These are phyloP conservation scores for Hydrotaea cyrtoneurina DNA, from an alignment of 2,888 invertebrate species.

Conservation along the genomic window DNA sequence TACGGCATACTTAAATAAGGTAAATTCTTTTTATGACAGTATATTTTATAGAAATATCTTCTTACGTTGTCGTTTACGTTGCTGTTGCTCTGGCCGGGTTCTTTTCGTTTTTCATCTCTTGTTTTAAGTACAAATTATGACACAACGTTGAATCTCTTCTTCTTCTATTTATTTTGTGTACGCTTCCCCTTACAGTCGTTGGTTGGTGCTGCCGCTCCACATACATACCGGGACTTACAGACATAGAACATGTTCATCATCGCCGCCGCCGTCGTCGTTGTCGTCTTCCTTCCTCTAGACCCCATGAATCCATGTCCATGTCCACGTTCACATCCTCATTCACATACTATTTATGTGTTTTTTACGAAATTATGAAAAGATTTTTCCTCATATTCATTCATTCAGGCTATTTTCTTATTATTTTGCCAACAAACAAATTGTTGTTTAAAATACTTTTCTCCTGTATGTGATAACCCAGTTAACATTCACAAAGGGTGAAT, in stretches of 20 bases:
- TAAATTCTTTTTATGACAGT: constrained; percentile 43
- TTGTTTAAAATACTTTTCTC: constrained; percentile 12
- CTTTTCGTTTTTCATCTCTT: constrained; percentile 6
- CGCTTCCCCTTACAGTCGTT: neutral
- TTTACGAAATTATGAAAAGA: constrained; percentile 56
- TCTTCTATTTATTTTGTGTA: constrained; percentile 35
- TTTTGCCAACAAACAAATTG: constrained; percentile 11
- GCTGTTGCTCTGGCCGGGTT: neutral
- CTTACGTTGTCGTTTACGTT: constrained; percentile 13
- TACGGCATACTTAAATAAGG: constrained; percentile 27
- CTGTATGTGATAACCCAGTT: neutral
- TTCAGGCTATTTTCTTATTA: constrained; percentile 49
- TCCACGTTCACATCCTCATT: neutral
- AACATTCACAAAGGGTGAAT: neutral
- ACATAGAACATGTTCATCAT: constrained; percentile 6
- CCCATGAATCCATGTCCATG: neutral
- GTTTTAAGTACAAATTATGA: constrained; percentile 64
- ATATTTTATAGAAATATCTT: constrained; percentile 46
- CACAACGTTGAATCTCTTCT: constrained; percentile 47
- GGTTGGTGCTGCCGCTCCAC: neutral
- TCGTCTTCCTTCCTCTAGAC: neutral
- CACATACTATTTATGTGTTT: constrained; percentile 32
- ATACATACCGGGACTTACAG: no score
- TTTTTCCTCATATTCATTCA: constrained; percentile 39
- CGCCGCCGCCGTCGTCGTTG: neutral